phyloP scores from a whole-genome alignment of 2,797 vertebrate genomes.

The Onychomys torridus region DNA sequence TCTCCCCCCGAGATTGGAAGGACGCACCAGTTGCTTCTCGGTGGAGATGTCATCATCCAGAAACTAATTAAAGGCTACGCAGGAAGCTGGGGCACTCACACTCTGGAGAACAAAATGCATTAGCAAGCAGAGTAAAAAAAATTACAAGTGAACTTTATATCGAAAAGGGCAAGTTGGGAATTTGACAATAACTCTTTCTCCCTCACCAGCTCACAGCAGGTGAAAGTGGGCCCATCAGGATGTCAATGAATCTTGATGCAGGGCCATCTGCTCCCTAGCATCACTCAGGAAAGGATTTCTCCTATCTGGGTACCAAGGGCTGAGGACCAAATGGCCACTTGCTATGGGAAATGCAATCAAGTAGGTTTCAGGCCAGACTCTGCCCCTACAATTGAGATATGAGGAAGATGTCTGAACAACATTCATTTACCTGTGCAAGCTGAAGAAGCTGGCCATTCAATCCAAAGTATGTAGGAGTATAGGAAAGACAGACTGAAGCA shows the following conservation, averaged over 20 bases:
- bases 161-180: constrained; percentile 85
- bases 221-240: not conserved
- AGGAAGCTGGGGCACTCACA: constrained; percentile 85
- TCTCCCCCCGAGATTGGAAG: constrained; percentile 86
- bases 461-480: not conserved
- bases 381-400: not conserved
- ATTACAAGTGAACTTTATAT: constrained; percentile 87
- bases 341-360: not conserved
- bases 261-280: constrained; percentile 15
- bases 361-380: not conserved
- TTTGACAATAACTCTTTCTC: constrained; percentile 81
- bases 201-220: constrained; percentile 31
- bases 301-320: not conserved
- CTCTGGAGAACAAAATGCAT: constrained; percentile 88
- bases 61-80: constrained; percentile 90
- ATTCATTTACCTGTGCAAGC: not conserved
- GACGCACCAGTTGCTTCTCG: constrained; percentile 85
- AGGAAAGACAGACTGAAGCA: not conserved
- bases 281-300: constrained; percentile 1
- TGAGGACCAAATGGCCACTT: not conserved
- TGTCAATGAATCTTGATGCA: not conserved
- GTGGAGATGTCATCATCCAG: constrained; percentile 88
- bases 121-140: constrained; percentile 82
- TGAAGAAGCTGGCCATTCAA: not conserved
- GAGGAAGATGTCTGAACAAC: not conserved